Percentiles rank a stretch among this genome's conserved stretches.
Evolutionary conservation across 2,888 invertebrate species (phyloP).

Genomic region (Petrolisthes cinctipes): DNA sequence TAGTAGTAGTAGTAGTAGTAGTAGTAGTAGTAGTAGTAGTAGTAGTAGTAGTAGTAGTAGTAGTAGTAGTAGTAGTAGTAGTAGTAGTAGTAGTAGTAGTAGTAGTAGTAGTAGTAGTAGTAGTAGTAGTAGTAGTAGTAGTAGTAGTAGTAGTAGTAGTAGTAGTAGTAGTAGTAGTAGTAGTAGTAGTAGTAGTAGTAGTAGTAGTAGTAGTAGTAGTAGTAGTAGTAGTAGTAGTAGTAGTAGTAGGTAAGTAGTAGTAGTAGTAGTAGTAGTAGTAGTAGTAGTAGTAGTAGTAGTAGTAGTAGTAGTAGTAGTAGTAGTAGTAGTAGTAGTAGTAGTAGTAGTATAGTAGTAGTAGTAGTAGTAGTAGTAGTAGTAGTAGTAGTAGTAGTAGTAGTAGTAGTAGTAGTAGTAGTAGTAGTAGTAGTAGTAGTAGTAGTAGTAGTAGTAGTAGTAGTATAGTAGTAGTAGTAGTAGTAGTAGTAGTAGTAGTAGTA

Average conservation of each 20-base stretch:
- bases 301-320: not conserved
- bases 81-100: slow-evolving; percentile 26
- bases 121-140: slow-evolving; percentile 25
- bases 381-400: slow-evolving; percentile 25
- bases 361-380: slow-evolving; percentile 33
- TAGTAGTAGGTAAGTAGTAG: no score
- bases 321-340: slow-evolving; percentile 10
- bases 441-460: slow-evolving; percentile 21
- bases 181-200: slow-evolving; percentile 19
- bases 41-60: slow-evolving; percentile 1
- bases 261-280: no score
- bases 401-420: slow-evolving; percentile 28
- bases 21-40: slow-evolving; percentile 1
- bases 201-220: no score
- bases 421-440: slow-evolving; percentile 33
- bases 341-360: slow-evolving; percentile 30
- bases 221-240: not conserved
- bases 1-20: slow-evolving; percentile 1
- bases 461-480: not conserved
- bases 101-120: slow-evolving; percentile 24
- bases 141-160: slow-evolving; percentile 25
- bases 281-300: not conserved
- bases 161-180: slow-evolving; percentile 27
- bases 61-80: not conserved
- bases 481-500: no score